Evolutionary conservation across 1,140 invertebrate species (phyloP).

Genomic region (Drosophila neocordata): DNA sequence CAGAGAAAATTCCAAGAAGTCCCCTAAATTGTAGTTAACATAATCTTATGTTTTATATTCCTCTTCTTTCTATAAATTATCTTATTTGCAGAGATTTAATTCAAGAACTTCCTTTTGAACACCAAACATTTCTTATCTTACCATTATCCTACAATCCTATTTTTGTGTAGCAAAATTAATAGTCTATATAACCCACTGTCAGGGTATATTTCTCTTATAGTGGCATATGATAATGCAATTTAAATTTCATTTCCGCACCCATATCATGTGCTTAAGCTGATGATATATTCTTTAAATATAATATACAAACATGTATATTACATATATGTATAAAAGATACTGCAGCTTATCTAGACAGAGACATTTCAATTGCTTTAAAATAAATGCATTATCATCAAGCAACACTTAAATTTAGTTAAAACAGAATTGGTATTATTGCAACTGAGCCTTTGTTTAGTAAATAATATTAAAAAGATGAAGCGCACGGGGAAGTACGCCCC

Average conservation of each 20-base stretch:
- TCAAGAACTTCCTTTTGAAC: background rate
- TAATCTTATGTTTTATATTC: no score
- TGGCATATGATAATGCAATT: background rate
- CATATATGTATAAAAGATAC: background rate
- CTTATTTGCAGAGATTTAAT: background rate
- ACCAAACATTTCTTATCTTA: no score
- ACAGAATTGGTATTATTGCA: background rate
- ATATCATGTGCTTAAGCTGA: conserved; percentile 31
- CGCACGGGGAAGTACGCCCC: background rate
- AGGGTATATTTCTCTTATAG: background rate
- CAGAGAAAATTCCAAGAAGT: background rate
- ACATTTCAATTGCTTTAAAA: background rate
- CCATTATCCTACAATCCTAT: no score
- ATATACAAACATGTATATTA: conserved; percentile 21
- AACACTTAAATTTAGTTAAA: background rate
- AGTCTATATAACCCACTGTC: background rate
- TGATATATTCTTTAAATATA: conserved; percentile 9
- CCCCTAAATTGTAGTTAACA: background rate
- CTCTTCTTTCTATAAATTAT: background rate
- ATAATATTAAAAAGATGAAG: background rate
- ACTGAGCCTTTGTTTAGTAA: background rate
- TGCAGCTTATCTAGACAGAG: conserved; percentile 50
- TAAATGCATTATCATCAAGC: background rate
- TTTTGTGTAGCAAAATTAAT: no score
- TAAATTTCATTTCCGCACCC: conserved; percentile 34